Percentiles rank a stretch among this genome's conserved stretches.
Evolutionary conservation across 2,797 vertebrate genomes (phyloP).

Genomic region (Oryzias dopingdopingensis): DNA sequence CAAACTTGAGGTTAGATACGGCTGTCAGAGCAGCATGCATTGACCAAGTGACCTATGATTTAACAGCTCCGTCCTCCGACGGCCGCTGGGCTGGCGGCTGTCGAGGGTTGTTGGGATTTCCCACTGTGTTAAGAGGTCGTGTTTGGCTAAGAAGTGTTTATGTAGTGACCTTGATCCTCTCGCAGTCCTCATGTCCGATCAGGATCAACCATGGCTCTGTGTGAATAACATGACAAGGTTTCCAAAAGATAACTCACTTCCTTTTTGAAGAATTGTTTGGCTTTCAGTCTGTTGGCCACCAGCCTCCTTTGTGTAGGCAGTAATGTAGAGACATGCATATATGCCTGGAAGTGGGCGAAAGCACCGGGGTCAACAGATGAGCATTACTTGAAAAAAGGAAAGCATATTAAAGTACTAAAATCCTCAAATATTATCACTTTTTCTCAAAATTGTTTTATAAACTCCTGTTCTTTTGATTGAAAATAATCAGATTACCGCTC

Average conservation of each 20-base stretch:
- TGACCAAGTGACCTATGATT: too few relatives aligned
- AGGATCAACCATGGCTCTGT: slow-evolving; percentile 65
- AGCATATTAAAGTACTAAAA: background rate
- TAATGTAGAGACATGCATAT: slow-evolving; percentile 13
- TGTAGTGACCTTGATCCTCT: slow-evolving; percentile 52
- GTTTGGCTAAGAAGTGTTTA: slow-evolving; percentile 68
- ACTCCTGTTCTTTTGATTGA: slow-evolving; percentile 4
- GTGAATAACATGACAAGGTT: slow-evolving; percentile 52
- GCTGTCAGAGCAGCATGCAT: too few relatives aligned
- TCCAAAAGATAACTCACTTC: slow-evolving; percentile 67
- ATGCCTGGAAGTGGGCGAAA: slow-evolving; percentile 3
- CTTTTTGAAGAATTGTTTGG: slow-evolving; percentile 67
- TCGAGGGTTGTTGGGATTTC: slow-evolving; percentile 40
- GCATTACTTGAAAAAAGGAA: slow-evolving; percentile 11
- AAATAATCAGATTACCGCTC: slow-evolving; percentile 23
- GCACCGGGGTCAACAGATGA: background rate
- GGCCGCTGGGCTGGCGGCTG: slow-evolving; percentile 10
- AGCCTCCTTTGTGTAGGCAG: slow-evolving; percentile 55
- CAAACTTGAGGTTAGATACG: too few relatives aligned
- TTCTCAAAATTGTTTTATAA: slow-evolving; percentile 1
- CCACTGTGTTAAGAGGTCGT: slow-evolving; percentile 54
- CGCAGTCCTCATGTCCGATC: slow-evolving; percentile 64
- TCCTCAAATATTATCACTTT: background rate
- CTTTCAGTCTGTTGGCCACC: slow-evolving; percentile 77
- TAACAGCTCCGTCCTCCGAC: slow-evolving; percentile 7